A percentile compares a stretch with the other conserved stretches of the same genome.
phyloP scores from a whole-genome alignment of 2,888 invertebrate genomes.

The Scaptomyza caliginosa region DNA sequence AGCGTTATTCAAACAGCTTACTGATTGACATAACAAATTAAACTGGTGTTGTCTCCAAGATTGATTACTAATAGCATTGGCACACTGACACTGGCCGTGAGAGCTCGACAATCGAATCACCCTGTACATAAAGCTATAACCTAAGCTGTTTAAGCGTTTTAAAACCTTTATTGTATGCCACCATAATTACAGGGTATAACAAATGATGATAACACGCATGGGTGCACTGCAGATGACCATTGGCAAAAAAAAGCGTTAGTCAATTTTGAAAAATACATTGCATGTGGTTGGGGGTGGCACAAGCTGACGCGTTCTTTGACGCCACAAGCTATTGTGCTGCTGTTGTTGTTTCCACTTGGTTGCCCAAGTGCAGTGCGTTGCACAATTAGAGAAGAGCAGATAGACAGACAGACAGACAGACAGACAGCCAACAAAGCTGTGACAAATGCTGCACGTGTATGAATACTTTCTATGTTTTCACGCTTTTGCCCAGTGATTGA shows the following conservation, averaged over 20 bases:
- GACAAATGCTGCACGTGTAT: slow-evolving; percentile 45
- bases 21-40: not conserved
- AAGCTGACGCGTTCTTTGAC: slow-evolving; percentile 47
- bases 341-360: slow-evolving; percentile 51
- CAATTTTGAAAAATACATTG: slow-evolving; percentile 44
- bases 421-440: slow-evolving; percentile 13
- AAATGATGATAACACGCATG: slow-evolving; percentile 43
- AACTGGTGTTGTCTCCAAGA: no score
- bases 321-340: slow-evolving; percentile 28
- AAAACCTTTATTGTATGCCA: not conserved
- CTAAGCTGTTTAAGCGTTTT: not conserved
- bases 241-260: slow-evolving; percentile 25
- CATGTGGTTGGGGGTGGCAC: slow-evolving; percentile 46
- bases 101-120: not conserved
- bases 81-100: not conserved
- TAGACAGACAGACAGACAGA: slow-evolving; percentile 3
- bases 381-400: slow-evolving; percentile 26
- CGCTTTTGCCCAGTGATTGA: slow-evolving; percentile 67
- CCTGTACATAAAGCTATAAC: not conserved
- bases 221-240: slow-evolving; percentile 37
- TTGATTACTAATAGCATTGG: no score
- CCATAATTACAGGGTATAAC: slow-evolving; percentile 10
- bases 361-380: slow-evolving; percentile 39
- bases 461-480: slow-evolving; percentile 67
- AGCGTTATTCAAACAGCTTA: not conserved